Evolutionary conservation across 2,113 vertebrate species (phyloP).

Genomic region (Myxocyprinus asiaticus): DNA sequence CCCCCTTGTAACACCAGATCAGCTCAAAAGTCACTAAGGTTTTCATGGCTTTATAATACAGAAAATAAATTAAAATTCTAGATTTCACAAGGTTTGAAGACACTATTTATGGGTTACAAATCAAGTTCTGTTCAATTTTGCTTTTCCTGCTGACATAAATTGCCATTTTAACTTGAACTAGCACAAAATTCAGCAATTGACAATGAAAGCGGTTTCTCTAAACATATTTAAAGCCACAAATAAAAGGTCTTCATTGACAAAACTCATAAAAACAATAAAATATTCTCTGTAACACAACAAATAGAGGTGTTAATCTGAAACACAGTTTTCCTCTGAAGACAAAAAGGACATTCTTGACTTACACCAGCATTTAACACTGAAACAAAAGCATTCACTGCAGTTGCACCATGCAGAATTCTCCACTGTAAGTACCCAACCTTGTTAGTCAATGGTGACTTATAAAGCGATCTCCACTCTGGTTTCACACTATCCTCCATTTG

Average conservation of each 20-base stretch:
- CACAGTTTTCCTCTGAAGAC: not conserved
- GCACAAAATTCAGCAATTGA: not conserved
- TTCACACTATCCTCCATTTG: not conserved
- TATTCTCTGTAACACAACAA: not conserved
- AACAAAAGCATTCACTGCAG: too few species aligned
- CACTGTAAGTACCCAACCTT: not conserved
- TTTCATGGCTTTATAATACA: not conserved
- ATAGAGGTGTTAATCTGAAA: not conserved
- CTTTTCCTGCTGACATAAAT: not conserved
- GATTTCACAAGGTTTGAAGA: not conserved
- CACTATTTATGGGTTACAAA: too few species aligned
- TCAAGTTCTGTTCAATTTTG: not conserved
- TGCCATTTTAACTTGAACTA: not conserved
- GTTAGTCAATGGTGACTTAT: not conserved
- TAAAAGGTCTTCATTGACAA: not conserved
- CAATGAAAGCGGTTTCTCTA: not conserved
- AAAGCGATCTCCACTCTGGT: too few species aligned
- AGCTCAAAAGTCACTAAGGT: not conserved
- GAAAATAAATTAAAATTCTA: not conserved
- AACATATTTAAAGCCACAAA: not conserved
- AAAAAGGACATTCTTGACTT: too few species aligned
- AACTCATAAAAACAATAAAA: not conserved
- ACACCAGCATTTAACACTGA: too few species aligned
- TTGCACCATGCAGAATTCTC: too few species aligned
- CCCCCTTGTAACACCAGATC: not conserved